A percentile compares a stretch with the other conserved stretches of the same genome.
Evolutionary conservation across 1,140 invertebrate species (phyloP).

Genomic region (Papilio polytes): DNA sequence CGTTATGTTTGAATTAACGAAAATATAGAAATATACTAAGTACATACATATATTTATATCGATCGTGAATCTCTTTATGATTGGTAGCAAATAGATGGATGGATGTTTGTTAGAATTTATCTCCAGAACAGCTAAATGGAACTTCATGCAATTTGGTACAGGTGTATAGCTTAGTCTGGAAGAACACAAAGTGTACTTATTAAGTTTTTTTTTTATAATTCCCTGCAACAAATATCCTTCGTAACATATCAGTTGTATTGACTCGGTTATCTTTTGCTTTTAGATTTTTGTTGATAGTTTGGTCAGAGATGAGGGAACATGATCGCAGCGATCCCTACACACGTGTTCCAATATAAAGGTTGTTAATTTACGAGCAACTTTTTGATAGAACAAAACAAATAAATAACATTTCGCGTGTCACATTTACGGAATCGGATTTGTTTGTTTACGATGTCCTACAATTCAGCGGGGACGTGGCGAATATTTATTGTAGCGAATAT

Average conservation of each 20-base stretch:
- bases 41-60: too few species aligned
- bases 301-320: background rate
- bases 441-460: constrained; percentile 26
- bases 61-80: too few species aligned
- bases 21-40: background rate
- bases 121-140: too few species aligned
- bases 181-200: too few species aligned
- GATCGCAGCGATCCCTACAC: too few species aligned
- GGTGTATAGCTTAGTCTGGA: too few species aligned
- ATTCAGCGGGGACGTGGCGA: constrained; percentile 5
- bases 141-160: too few species aligned
- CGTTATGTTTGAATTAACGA: background rate
- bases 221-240: background rate
- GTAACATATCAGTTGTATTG: background rate
- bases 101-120: too few species aligned
- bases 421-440: constrained; percentile 22
- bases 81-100: too few species aligned
- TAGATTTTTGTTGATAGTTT: background rate
- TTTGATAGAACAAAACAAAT: constrained; percentile 13
- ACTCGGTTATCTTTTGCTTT: background rate
- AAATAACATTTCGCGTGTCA: constrained; percentile 22
- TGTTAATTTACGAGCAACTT: constrained; percentile 21
- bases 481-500: constrained; percentile 6
- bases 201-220: background rate
- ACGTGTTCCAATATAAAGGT: background rate